phyloP scores from a whole-genome alignment of 2,888 invertebrate species.

The Epistrophella euchroma region DNA sequence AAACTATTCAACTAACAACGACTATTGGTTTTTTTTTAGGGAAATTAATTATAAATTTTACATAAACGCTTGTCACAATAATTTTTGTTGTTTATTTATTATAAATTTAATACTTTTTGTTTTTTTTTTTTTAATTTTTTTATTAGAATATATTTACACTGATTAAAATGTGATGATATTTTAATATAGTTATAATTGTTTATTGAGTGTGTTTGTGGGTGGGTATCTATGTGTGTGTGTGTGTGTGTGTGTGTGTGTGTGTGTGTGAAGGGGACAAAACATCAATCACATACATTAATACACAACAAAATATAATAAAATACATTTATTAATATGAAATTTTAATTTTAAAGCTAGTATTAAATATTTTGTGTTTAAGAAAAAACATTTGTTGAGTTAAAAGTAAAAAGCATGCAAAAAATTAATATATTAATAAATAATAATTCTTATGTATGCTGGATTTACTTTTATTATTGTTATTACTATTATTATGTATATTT shows the following conservation, averaged over 20 bases:
- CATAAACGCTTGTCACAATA: constrained; percentile 50
- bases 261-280: constrained; percentile 54
- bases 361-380: constrained; percentile 37
- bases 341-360: constrained; percentile 42
- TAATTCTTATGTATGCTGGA: constrained; percentile 25
- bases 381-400: constrained; percentile 32
- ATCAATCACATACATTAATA: constrained; percentile 66
- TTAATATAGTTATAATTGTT: constrained; percentile 43
- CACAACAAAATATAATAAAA: constrained; percentile 53
- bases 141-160: constrained; percentile 66
- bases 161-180: constrained; percentile 56
- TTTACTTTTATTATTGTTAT: constrained; percentile 34
- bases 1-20: constrained; percentile 62
- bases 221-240: constrained; percentile 1
- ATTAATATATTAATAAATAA: constrained; percentile 26
- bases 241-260: constrained; percentile 5
- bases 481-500: not conserved
- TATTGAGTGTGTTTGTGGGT: not conserved
- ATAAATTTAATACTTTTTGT: not conserved
- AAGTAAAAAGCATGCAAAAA: constrained; percentile 62
- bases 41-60: constrained; percentile 31
- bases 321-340: constrained; percentile 29
- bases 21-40: constrained; percentile 29
- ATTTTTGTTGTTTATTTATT: constrained; percentile 22
- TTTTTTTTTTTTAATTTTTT: constrained; percentile 20